These are phyloP conservation scores for Heterotis niloticus DNA, from an alignment of 2,113 vertebrate genomes.

Conservation along the genomic window DNA sequence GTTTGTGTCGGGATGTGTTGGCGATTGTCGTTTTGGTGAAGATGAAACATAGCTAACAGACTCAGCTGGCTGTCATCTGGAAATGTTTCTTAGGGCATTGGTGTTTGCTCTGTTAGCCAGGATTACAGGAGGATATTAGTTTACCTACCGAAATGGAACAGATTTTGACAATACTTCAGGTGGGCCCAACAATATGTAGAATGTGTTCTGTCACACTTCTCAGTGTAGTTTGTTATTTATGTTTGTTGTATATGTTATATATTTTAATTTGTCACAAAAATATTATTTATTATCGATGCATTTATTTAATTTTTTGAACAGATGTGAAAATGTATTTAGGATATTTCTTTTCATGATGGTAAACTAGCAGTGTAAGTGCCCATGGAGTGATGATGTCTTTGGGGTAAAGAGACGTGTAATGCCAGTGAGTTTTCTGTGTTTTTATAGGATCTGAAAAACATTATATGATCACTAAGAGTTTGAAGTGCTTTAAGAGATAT, in stretches of 20 bases:
- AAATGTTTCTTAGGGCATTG: background rate
- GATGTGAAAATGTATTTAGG: background rate
- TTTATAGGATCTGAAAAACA: background rate
- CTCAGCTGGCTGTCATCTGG: background rate
- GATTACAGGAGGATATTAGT: too few species aligned
- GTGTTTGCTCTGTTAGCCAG: background rate
- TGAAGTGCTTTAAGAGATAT: conserved; percentile 29
- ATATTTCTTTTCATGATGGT: background rate
- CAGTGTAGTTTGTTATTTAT: too few species aligned
- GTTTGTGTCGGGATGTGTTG: background rate
- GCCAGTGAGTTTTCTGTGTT: background rate
- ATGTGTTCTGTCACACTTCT: too few species aligned
- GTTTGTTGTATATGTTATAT: too few species aligned
- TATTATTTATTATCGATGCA: too few species aligned
- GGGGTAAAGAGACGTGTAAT: background rate
- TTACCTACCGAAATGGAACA: too few species aligned
- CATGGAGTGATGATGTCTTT: background rate
- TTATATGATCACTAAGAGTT: background rate
- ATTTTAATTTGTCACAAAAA: too few species aligned
- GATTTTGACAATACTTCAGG: too few species aligned
- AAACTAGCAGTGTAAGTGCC: background rate
- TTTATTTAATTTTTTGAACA: background rate
- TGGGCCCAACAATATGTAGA: too few species aligned
- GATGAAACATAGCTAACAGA: background rate
- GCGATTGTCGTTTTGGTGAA: conserved; percentile 5